Percentiles rank a stretch among this genome's conserved stretches.
Conservation (phyloP, 2,888 invertebrate species). For the Tridacna gigas region DNA sequence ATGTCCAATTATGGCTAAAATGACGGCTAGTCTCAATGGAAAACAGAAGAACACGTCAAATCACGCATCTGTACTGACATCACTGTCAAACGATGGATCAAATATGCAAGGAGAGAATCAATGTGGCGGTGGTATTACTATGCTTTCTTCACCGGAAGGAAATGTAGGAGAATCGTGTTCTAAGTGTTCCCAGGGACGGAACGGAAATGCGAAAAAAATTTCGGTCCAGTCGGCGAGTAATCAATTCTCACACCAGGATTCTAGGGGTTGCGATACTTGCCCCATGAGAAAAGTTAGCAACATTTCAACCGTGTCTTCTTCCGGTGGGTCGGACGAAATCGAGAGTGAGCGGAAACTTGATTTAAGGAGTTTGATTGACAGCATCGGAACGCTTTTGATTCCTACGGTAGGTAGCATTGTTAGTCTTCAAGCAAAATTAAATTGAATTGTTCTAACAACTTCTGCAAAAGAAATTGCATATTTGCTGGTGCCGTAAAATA, state of each 20-base stretch:
- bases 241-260: conserved; percentile 18
- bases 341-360: conserved; percentile 75
- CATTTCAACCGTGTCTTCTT: conserved; percentile 74
- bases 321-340: conserved; percentile 72
- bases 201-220: conserved; percentile 1
- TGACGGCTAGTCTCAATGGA: conserved; percentile 2
- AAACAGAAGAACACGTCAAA: neutral
- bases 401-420: conserved; percentile 74
- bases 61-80: neutral
- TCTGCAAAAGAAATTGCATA: too few relatives aligned
- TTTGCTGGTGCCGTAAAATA: too few relatives aligned
- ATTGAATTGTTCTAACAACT: too few relatives aligned
- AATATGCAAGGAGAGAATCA: conserved; percentile 8
- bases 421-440: too few relatives aligned
- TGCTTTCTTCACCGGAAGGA: neutral
- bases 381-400: conserved; percentile 78
- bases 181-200: neutral
- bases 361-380: conserved; percentile 75
- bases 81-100: neutral
- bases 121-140: neutral
- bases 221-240: conserved; percentile 31
- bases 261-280: neutral
- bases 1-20: conserved; percentile 30
- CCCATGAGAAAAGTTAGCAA: conserved; percentile 71
- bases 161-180: conserved; percentile 1